Evolutionary conservation across 2,797 vertebrate species (phyloP).

Genomic region (Meda fulgida): DNA sequence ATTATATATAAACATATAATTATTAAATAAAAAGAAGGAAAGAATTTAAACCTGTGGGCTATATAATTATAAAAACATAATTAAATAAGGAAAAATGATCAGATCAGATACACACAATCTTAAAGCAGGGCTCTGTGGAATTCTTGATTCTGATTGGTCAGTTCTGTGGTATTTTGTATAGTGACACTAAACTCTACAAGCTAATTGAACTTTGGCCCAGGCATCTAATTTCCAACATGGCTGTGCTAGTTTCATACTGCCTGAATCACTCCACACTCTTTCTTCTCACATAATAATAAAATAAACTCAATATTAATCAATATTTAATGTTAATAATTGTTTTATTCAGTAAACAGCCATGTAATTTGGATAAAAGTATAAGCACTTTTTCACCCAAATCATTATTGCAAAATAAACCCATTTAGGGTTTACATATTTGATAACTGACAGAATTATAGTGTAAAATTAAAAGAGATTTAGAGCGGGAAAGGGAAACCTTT

Average conservation of each 20-base stretch:
- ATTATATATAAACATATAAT: not conserved
- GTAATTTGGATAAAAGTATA: slow-evolving; percentile 2
- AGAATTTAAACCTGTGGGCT: not conserved
- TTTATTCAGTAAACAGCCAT: not conserved
- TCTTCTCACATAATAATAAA: not conserved
- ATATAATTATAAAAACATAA: not conserved
- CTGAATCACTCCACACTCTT: not conserved
- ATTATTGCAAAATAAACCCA: not conserved
- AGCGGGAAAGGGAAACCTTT: not conserved
- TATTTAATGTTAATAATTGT: not conserved
- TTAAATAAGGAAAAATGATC: slow-evolving; percentile 15
- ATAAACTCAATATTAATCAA: not conserved
- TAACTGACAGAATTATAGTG: not conserved
- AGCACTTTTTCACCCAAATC: not conserved
- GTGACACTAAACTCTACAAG: not conserved
- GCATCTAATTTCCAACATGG: not conserved
- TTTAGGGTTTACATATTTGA: not conserved
- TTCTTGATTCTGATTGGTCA: not conserved
- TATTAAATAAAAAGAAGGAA: not conserved
- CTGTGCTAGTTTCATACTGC: not conserved
- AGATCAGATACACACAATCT: not conserved
- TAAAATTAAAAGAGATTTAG: not conserved
- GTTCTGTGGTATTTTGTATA: not conserved
- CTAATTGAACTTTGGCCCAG: not conserved
- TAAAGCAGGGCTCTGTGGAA: not conserved